Percentiles rank a stretch among this genome's conserved stretches.
phyloP scores from a whole-genome alignment of 2,113 vertebrate species.

The Corynorhinus townsendii region DNA sequence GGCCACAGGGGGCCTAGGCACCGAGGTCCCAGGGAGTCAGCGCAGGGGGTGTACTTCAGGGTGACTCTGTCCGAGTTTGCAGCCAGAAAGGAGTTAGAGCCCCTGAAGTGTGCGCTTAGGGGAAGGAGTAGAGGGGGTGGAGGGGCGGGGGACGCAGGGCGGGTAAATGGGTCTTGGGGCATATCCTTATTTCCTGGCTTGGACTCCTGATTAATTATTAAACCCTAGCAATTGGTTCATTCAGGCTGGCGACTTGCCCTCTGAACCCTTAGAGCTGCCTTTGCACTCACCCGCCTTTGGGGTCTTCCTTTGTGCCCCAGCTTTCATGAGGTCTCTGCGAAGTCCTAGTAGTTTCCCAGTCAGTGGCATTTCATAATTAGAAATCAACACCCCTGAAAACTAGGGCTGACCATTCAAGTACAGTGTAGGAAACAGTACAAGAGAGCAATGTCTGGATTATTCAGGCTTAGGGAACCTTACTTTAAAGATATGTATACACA shows the following conservation, averaged over 20 bases:
- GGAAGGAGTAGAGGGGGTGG: background rate
- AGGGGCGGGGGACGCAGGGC: rapidly evolving
- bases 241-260: background rate
- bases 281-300: background rate
- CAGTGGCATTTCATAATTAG: background rate
- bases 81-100: background rate
- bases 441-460: background rate
- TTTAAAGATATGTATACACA: background rate
- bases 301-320: background rate
- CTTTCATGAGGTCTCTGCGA: background rate
- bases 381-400: conserved; percentile 25
- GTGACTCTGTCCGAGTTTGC: background rate
- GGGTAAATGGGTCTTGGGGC: background rate
- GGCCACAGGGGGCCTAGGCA: background rate
- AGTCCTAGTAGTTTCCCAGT: background rate
- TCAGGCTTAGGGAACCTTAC: background rate
- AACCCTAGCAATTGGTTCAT: background rate
- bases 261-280: background rate
- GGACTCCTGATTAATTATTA: conserved; percentile 37
- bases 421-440: background rate
- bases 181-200: background rate
- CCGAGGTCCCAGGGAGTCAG: background rate
- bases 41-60: background rate
- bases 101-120: background rate
- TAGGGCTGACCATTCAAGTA: background rate